Evolutionary conservation across 2,888 invertebrate genomes (phyloP).

Genomic region (Chelonus formosanus): DNA sequence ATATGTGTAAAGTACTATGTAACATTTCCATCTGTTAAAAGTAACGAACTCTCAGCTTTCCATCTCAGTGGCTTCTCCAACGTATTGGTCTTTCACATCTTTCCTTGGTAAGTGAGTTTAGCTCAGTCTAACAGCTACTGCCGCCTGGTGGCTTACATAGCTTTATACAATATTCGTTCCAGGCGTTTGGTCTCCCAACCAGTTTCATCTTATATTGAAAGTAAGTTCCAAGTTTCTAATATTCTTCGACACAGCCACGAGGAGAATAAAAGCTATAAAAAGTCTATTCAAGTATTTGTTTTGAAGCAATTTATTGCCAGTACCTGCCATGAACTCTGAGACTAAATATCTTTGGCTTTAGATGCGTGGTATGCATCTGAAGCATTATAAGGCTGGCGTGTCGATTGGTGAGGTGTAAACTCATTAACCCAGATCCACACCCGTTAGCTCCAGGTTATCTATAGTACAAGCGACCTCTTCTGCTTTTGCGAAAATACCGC

Average conservation of each 20-base stretch:
- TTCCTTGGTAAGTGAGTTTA: neutral
- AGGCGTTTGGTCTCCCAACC: neutral
- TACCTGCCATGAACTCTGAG: no score
- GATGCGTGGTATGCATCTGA: neutral
- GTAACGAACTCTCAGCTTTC: no score
- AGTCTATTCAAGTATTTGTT: no score
- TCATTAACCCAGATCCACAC: conserved; percentile 41
- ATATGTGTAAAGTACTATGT: no score
- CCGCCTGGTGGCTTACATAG: conserved; percentile 11
- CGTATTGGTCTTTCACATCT: neutral
- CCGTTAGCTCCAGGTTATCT: conserved; percentile 14
- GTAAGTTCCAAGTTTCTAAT: neutral
- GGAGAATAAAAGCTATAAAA: no score
- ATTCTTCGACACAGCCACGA: neutral
- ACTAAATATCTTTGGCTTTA: no score
- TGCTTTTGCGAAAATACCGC: no score
- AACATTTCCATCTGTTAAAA: no score
- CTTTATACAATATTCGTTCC: conserved; percentile 16
- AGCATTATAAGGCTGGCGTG: conserved; percentile 9
- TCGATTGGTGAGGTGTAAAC: conserved; percentile 41
- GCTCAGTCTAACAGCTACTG: conserved; percentile 7
- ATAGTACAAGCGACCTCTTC: neutral
- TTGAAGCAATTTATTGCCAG: no score
- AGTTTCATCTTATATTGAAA: neutral
- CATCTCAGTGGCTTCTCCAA: no score